Evolutionary conservation across 2,888 invertebrate genomes (phyloP).

Genomic region (Tricholauxania praeusta): DNA sequence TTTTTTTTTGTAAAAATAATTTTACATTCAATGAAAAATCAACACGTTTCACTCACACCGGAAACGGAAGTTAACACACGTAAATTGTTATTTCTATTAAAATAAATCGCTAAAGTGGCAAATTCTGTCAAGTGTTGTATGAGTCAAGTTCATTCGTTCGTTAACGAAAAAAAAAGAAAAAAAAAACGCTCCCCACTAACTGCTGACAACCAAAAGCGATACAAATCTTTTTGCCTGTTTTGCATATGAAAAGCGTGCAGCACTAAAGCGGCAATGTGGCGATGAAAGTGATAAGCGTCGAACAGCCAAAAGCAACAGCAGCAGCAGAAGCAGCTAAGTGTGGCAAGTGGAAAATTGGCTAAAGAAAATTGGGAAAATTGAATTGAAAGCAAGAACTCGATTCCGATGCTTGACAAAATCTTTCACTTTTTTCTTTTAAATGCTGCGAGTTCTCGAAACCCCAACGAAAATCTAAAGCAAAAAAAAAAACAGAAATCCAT

Average conservation of each 20-base stretch:
- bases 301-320: background rate
- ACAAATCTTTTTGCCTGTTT: slow-evolving; percentile 27
- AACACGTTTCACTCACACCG: slow-evolving; percentile 34
- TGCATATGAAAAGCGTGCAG: slow-evolving; percentile 29
- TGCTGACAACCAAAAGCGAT: background rate
- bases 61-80: slow-evolving; percentile 49
- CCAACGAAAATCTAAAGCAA: background rate
- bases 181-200: no score
- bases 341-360: slow-evolving; percentile 14
- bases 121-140: slow-evolving; percentile 38
- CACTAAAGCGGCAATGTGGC: slow-evolving; percentile 21
- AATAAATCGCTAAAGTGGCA: slow-evolving; percentile 64
- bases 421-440: background rate
- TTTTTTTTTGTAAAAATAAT: slow-evolving; percentile 3
- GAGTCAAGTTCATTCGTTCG: background rate
- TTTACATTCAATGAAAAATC: slow-evolving; percentile 11
- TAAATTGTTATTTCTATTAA: slow-evolving; percentile 61
- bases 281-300: no score
- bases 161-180: no score
- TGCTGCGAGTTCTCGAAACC: background rate
- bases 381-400: slow-evolving; percentile 8
- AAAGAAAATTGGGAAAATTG: slow-evolving; percentile 12
- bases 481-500: background rate
- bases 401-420: slow-evolving; percentile 30
- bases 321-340: background rate